These are phyloP conservation scores for Eonycteris spelaea DNA, from an alignment of 2,113 vertebrate genomes.

Conservation along the genomic window DNA sequence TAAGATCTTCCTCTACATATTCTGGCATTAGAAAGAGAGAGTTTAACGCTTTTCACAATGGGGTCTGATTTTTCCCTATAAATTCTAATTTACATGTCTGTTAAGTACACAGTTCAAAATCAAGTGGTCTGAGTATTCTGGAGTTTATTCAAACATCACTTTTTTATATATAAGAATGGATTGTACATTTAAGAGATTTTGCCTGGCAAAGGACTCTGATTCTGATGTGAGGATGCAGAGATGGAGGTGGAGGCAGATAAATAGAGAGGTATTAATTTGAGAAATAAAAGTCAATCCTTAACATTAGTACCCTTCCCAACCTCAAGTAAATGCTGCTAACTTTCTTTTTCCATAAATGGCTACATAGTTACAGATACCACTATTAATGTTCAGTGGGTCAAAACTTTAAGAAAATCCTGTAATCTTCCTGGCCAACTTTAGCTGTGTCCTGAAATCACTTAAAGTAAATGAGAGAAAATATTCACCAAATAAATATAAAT, in stretches of 20 bases:
- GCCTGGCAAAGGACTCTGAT: constrained; percentile 47
- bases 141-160: constrained; percentile 50
- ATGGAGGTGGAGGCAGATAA: not conserved
- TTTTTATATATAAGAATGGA: constrained; percentile 70
- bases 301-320: not conserved
- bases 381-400: not conserved
- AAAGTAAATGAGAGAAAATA: not conserved
- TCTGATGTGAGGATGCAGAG: not conserved
- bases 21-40: constrained; percentile 43
- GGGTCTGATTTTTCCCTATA: constrained; percentile 45
- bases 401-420: not conserved
- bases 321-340: constrained; percentile 14
- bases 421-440: not conserved
- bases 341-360: constrained; percentile 39
- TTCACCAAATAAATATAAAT: not conserved
- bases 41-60: constrained; percentile 44
- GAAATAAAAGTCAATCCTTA: not conserved
- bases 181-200: constrained; percentile 53
- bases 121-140: constrained; percentile 58
- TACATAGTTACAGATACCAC: not conserved
- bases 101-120: constrained; percentile 53
- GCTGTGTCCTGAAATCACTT: not conserved
- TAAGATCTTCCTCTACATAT: constrained; percentile 57
- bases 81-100: constrained; percentile 62
- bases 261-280: not conserved